A percentile compares a stretch with the other conserved stretches of the same genome.
Conservation (phyloP, 37 sponge, comb jelly and placozoan genomes). For the Bolinopsis microptera region DNA sequence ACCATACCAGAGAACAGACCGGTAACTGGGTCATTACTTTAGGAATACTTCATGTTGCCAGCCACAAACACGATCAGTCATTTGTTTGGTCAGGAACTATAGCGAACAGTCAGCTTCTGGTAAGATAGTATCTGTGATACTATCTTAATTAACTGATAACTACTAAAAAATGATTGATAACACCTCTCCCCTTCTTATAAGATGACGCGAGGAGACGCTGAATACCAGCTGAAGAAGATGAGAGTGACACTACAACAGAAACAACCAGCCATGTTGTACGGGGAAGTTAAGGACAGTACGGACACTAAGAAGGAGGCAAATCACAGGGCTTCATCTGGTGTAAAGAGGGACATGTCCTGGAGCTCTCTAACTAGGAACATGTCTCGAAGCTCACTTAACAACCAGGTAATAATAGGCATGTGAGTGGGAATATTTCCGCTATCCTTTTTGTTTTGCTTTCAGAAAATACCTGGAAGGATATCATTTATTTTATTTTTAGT, state of each 20-base stretch:
- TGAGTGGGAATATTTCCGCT: no score
- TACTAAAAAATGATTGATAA: no score
- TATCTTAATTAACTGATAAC: no score
- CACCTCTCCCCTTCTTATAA: background rate
- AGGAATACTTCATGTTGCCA: background rate
- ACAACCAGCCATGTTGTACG: slow-evolving; percentile 7
- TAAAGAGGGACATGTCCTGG: background rate
- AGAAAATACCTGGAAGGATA: no score
- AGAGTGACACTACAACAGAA: background rate
- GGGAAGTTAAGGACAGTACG: background rate
- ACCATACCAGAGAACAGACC: slow-evolving; percentile 26
- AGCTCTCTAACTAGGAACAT: background rate
- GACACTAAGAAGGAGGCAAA: background rate
- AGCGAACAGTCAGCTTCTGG: no score
- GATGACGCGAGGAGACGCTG: slow-evolving; percentile 17
- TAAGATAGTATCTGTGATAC: no score
- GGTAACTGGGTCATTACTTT: background rate
- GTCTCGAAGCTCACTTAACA: background rate
- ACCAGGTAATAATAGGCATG: background rate
- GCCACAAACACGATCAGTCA: background rate
- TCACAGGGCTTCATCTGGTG: background rate
- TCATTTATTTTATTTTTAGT: no score
- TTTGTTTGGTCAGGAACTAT: no score
- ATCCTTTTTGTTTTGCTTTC: no score
- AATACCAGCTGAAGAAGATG: slow-evolving; percentile 59